Conservation (phyloP, 2,888 invertebrate species). For the Arrhopalites spinosus region DNA sequence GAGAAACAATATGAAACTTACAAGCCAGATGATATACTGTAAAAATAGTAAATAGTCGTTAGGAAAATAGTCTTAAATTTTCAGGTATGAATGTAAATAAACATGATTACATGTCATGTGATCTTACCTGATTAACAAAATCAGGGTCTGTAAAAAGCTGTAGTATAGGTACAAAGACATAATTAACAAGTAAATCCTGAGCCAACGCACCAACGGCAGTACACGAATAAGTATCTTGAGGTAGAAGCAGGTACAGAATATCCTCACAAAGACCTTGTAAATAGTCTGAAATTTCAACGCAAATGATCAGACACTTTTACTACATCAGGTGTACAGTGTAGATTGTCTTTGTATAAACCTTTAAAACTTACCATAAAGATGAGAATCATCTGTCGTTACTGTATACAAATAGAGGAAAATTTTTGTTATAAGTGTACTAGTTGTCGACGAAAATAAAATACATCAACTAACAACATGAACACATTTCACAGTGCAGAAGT, state of each 20-base stretch:
- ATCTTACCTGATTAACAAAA: conserved; percentile 72
- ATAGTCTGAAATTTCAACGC: conserved; percentile 69
- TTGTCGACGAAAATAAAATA: no score
- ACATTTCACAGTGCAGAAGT: no score
- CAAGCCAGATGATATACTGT: conserved; percentile 81
- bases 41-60: no score
- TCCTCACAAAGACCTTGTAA: conserved; percentile 81
- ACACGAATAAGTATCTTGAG: conserved; percentile 83
- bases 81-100: no score
- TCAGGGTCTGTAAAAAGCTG: conserved; percentile 83
- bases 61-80: no score
- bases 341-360: no score
- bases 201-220: conserved; percentile 77
- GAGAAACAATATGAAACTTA: conserved; percentile 60
- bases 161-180: conserved; percentile 72
- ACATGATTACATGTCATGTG: no score
- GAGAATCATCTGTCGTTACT: conserved; percentile 70
- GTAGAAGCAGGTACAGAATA: conserved; percentile 78
- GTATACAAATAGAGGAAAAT: no score
- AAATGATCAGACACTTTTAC: not conserved
- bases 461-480: no score
- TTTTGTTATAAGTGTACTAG: no score
- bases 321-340: no score
- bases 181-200: conserved; percentile 76
- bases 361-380: conserved; percentile 62